Base-by-base conservation (phyloP, 2,888 invertebrate genomes). In the Oithona nana region DNA sequence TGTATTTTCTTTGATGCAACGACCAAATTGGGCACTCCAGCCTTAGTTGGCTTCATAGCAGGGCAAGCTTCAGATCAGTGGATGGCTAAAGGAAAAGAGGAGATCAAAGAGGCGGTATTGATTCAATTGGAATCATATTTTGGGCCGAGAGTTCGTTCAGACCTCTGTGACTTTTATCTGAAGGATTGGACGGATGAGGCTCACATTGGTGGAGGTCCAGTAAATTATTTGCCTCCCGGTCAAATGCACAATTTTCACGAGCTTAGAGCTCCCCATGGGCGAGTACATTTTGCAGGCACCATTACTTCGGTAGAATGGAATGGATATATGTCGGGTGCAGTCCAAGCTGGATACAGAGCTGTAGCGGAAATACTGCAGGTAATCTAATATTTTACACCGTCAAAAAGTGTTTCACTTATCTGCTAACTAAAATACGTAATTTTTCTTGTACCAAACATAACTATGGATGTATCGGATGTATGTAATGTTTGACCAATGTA, bases 141-240 rank as follows among this genome's bases (percentile, higher is more conserved):
- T 64, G 73, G 74, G 13, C 71, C 71, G 3, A 66, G 71, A 1
- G 68, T 69, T 63, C 73, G 71, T 64, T 70, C 70, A 57, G 75
- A 75, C 65, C 71, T 72, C 61, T 13, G 6, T 26, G 2, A 13
- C n/a, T 29, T 28, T 1, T 55, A 31, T 16, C 6, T 39, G 39
- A 20, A 11, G 65, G 68, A 71, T 63, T 75, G 75, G 75, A 66
- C 69, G 3, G 70, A 69, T 28, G 75, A 75, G 64, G 71, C 70
- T 51, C 75, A 72, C 68, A 70, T 71, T 22, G 74, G 75, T 2
- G 75, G 75, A 3, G 74, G 75, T 65, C 75, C 75, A 67, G 71
- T 70, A 11, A 68, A 67, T 64, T 71, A 68, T 67, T 71, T 68
- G 66, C 73, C 70, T 26, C 74, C 71, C 26, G 73, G 73, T 1